phyloP scores from a whole-genome alignment of 2,888 invertebrate genomes.

The Rugalucina vietnamica region DNA sequence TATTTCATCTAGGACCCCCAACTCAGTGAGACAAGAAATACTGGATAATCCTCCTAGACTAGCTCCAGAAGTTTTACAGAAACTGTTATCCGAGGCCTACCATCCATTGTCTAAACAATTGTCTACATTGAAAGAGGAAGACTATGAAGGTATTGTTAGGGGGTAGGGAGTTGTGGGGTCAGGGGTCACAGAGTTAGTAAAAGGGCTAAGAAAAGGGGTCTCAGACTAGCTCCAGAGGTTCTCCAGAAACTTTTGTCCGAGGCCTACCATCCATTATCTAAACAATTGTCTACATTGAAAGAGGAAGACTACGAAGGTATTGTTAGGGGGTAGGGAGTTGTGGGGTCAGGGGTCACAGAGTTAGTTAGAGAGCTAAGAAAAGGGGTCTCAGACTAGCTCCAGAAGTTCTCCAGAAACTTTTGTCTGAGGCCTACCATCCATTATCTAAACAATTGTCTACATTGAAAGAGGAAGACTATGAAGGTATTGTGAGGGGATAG shows the following conservation, averaged over 20 bases:
- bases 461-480: conserved; percentile 69
- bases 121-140: conserved; percentile 70
- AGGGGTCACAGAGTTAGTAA: too few species aligned
- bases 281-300: conserved; percentile 68
- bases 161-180: too few species aligned
- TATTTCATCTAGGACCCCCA: conserved; percentile 63
- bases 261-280: conserved; percentile 74
- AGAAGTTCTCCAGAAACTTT: conserved; percentile 75
- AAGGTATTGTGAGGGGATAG: too few species aligned
- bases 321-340: too few species aligned
- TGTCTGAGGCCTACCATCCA: conserved; percentile 77
- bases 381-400: conserved; percentile 74
- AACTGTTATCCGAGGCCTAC: conserved; percentile 77
- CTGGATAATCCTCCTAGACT: conserved; percentile 77
- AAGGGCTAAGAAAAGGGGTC: too few species aligned
- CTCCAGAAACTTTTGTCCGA: conserved; percentile 78
- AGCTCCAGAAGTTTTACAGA: conserved; percentile 75
- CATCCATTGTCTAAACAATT: conserved; percentile 71
- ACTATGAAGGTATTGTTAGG: conserved; percentile 62
- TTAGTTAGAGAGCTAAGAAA: too few species aligned
- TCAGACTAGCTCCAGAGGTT: conserved; percentile 73
- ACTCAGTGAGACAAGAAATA: conserved; percentile 68
- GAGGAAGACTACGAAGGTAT: conserved; percentile 70
- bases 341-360: too few species aligned
- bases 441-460: conserved; percentile 71